Conservation (phyloP, 2,888 invertebrate species). For the Synergus itoensis region DNA sequence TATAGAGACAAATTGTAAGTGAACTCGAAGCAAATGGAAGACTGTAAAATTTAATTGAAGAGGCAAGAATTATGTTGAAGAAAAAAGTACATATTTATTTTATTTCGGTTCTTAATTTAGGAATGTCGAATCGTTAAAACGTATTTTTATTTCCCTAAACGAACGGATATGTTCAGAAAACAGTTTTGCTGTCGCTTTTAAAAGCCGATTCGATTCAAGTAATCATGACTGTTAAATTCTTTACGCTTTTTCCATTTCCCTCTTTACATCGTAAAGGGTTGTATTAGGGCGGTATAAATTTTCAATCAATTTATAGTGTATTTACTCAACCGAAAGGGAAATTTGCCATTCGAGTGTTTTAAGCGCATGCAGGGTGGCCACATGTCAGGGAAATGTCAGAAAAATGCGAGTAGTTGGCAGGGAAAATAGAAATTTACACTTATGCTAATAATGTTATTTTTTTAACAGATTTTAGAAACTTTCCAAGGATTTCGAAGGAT, state of each 20-base stretch:
- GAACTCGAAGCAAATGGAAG: slow-evolving; percentile 23
- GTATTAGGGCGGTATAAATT: slow-evolving; percentile 12
- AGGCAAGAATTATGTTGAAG: neutral
- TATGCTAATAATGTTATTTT: too few species aligned
- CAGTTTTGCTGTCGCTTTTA: neutral
- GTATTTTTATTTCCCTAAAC: slow-evolving; percentile 3
- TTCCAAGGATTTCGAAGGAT: too few species aligned
- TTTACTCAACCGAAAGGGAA: neutral
- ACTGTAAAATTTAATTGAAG: slow-evolving; percentile 25
- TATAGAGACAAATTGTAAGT: slow-evolving; percentile 29
- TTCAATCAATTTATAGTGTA: neutral
- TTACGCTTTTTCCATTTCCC: slow-evolving; percentile 12
- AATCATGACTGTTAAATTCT: slow-evolving; percentile 32
- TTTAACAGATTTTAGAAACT: too few species aligned
- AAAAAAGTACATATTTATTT: slow-evolving; percentile 1
- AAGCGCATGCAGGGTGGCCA: neutral
- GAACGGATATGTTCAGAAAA: slow-evolving; percentile 6
- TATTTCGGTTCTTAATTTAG: slow-evolving; percentile 19
- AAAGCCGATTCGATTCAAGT: slow-evolving; percentile 19
- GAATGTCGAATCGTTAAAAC: neutral
- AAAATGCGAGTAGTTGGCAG: too few species aligned
- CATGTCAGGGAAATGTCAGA: too few species aligned
- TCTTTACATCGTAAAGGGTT: slow-evolving; percentile 18
- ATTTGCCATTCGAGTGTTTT: neutral
- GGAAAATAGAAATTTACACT: too few species aligned